Evolutionary conservation across 2,113 vertebrate genomes (phyloP).

Genomic region (Heloderma charlesbogerti): DNA sequence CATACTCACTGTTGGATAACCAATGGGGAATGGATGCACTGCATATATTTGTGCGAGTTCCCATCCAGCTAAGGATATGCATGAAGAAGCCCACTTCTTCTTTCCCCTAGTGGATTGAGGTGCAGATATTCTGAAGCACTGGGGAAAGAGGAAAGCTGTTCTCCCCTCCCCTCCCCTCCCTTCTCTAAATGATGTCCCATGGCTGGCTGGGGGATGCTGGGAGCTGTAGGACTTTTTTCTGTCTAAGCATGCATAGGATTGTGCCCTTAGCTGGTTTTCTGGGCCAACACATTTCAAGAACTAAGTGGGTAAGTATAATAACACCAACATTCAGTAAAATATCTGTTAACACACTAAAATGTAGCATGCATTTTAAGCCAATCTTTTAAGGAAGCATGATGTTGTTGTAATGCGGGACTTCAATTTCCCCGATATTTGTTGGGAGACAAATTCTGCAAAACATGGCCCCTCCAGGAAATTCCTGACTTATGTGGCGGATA

Average conservation of each 20-base stretch:
- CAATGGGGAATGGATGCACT: background rate
- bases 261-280: background rate
- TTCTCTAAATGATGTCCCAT: background rate
- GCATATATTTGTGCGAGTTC: background rate
- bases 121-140: background rate
- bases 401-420: too few species aligned
- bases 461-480: too few species aligned
- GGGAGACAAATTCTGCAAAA: too few species aligned
- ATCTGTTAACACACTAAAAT: too few species aligned
- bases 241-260: too few species aligned
- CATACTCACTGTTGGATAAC: background rate
- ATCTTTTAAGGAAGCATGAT: too few species aligned
- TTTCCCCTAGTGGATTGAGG: background rate
- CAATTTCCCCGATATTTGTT: too few species aligned
- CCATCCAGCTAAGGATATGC: background rate
- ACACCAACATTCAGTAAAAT: background rate
- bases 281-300: background rate
- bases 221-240: too few species aligned
- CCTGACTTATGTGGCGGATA: too few species aligned
- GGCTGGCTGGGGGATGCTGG: too few species aligned
- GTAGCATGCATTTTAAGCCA: too few species aligned
- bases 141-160: background rate
- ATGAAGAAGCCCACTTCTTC: background rate
- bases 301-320: background rate
- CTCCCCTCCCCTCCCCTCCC: too few species aligned